Percentiles rank a stretch among this genome's conserved stretches.
Evolutionary conservation across 2,797 vertebrate genomes (phyloP).

Genomic region (Limnodromus scolopaceus): DNA sequence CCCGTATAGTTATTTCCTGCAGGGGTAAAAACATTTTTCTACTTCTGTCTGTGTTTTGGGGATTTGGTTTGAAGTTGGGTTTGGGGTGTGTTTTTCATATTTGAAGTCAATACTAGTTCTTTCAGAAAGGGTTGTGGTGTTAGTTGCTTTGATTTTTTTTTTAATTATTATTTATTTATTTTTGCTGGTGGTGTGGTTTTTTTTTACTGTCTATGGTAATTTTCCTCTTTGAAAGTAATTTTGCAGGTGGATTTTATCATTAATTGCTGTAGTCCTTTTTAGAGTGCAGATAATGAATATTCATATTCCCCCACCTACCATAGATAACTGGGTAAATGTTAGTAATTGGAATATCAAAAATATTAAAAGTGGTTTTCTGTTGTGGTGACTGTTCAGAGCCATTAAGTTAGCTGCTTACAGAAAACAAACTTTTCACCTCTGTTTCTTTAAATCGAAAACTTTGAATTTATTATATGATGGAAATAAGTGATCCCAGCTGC

Average conservation of each 20-base stretch:
- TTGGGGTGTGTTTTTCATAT: background rate
- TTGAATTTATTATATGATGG: background rate
- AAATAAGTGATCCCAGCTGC: background rate
- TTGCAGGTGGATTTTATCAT: background rate
- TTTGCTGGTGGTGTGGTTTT: fast-evolving
- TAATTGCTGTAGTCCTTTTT: background rate
- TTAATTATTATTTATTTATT: background rate
- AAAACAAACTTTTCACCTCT: background rate
- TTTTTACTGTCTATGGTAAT: background rate
- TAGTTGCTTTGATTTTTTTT: background rate
- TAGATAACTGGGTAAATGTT: background rate
- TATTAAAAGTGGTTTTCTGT: background rate
- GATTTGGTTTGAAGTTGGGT: background rate
- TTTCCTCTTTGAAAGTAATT: background rate
- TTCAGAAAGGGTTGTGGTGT: background rate
- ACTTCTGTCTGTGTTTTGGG: background rate
- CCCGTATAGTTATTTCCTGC: background rate
- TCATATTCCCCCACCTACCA: background rate
- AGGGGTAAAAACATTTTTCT: background rate
- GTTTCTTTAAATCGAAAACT: background rate
- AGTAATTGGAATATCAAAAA: background rate
- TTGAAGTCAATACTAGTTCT: background rate
- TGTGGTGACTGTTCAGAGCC: background rate
- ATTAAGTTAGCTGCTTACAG: background rate
- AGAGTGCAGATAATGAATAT: background rate